These are phyloP conservation scores for Peromyscus nudipes DNA, from an alignment of 2,797 vertebrate species.

Conservation along the genomic window DNA sequence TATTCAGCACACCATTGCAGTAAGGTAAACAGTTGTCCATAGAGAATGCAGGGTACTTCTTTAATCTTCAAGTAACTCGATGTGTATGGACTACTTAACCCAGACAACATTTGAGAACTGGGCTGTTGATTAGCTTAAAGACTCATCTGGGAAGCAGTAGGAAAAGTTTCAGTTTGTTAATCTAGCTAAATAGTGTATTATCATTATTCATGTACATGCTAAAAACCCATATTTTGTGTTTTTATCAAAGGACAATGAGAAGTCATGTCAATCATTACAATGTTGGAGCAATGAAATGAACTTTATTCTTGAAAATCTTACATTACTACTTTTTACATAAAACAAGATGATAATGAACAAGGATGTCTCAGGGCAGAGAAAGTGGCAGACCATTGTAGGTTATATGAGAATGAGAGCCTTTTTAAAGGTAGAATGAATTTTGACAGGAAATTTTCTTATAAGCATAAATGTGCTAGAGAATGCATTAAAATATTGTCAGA, in stretches of 20 bases:
- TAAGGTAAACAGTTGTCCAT: background rate
- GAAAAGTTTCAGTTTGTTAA: background rate
- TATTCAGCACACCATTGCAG: background rate
- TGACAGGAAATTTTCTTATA: background rate
- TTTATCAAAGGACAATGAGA: background rate
- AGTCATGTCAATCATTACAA: background rate
- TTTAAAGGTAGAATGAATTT: background rate
- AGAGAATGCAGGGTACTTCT: background rate
- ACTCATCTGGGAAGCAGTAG: background rate
- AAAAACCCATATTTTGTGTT: background rate
- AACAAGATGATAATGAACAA: background rate
- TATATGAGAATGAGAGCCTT: background rate
- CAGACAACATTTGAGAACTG: background rate
- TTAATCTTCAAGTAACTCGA: background rate
- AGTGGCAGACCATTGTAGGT: background rate
- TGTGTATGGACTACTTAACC: background rate
- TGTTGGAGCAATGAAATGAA: background rate
- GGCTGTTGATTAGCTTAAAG: background rate
- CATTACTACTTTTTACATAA: background rate
- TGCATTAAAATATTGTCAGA: background rate
- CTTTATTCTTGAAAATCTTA: background rate
- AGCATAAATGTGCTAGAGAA: background rate
- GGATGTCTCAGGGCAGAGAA: background rate
- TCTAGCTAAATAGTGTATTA: background rate
- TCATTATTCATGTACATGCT: background rate